Conservation (phyloP, 2,888 invertebrate genomes). For the Drosophila flavopinicola region DNA sequence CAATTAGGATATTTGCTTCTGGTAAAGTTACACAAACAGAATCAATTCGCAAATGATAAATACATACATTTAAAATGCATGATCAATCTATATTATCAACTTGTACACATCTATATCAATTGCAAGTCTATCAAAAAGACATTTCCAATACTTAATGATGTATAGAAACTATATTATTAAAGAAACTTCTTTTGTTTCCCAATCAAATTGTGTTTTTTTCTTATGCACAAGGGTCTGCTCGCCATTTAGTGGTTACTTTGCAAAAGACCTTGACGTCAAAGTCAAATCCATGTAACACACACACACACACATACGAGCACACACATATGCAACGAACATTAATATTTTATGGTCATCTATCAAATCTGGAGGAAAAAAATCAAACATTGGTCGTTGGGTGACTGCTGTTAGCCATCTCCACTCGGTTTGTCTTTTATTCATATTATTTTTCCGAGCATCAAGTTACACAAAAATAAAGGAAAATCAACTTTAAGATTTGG, state of each 20-base stretch:
- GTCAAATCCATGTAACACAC: constrained; percentile 41
- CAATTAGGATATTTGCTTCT: no score
- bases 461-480: constrained; percentile 21
- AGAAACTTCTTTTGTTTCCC: neutral
- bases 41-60: no score
- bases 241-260: constrained; percentile 13
- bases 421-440: constrained; percentile 27
- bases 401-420: neutral
- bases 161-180: neutral
- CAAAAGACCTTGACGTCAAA: constrained; percentile 56
- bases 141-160: neutral
- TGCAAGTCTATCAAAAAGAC: no score
- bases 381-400: constrained; percentile 42
- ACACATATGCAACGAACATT: constrained; percentile 36
- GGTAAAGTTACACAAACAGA: no score
- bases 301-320: constrained; percentile 13
- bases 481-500: constrained; percentile 32
- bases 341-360: constrained; percentile 75
- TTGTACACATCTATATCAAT: no score
- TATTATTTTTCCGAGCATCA: constrained; percentile 27
- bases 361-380: constrained; percentile 54
- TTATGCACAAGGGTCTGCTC: constrained; percentile 2
- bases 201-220: neutral
- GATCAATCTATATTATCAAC: no score
- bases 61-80: no score